Conservation (phyloP, 2,797 vertebrate species). For the Phaenicophaeus curvirostris region DNA sequence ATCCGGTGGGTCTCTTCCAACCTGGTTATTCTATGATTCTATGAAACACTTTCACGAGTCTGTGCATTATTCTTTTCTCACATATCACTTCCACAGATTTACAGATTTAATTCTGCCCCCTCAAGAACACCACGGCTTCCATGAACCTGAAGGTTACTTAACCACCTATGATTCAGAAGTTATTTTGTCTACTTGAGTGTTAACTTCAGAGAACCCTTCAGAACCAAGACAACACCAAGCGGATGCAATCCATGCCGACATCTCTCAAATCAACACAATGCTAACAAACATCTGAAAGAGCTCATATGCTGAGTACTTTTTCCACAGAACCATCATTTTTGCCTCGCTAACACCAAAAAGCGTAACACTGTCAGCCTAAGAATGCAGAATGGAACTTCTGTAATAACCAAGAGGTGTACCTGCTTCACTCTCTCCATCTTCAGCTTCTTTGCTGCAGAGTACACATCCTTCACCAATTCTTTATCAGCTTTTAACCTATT, state of each 20-base stretch:
- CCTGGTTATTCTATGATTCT: too few species aligned
- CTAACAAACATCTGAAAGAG: not conserved
- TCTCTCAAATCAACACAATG: not conserved
- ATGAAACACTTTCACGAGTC: not conserved
- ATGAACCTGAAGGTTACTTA: not conserved
- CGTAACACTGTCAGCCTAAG: not conserved
- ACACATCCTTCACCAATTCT: conserved; percentile 96
- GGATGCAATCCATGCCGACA: not conserved
- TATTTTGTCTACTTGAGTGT: not conserved
- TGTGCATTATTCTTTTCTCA: not conserved
- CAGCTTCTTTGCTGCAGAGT: conserved; percentile 95
- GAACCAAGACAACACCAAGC: not conserved
- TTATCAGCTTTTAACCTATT: conserved; percentile 95
- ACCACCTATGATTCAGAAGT: not conserved
- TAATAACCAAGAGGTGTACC: conserved; percentile 72
- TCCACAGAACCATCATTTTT: not conserved
- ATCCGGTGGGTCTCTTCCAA: too few species aligned
- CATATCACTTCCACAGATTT: not conserved
- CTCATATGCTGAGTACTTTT: not conserved
- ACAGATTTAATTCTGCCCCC: not conserved
- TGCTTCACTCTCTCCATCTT: conserved; percentile 99
- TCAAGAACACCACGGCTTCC: not conserved
- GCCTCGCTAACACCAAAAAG: not conserved
- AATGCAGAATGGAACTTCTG: not conserved
- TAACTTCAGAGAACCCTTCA: not conserved